Evolutionary conservation across 2,113 vertebrate species (phyloP), one percentile per base, ranked within the genome.

Genomic region (Mandrillus leucophaeus): DNA sequence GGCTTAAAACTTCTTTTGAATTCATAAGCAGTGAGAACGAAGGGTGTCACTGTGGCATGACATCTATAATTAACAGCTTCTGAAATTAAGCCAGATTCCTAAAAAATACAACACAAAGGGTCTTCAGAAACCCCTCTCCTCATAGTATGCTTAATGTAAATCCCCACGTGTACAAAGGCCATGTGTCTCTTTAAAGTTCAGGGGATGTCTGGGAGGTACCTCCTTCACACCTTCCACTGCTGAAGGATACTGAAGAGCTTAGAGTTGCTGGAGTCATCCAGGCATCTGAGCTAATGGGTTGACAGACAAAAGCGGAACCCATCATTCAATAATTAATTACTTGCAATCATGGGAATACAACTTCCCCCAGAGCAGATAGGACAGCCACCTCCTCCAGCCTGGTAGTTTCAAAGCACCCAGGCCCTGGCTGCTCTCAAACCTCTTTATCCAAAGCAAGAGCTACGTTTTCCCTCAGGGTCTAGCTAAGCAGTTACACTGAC

Each of bases 301-400:
- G 83, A 90, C 90, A 80, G 92, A 81, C 59, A 48, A 38, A 30
- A 83, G 75, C 7, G 22, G 87, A 59, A 52, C 72, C 48, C 84
- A 57, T 68, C 78, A 32, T 55, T 96, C 91, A 97, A 95, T 97
- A 96, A 97, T 97, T 97, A 92, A 96, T 95, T 50, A 96, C 76
- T 64, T 81, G 93, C 68, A 70, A 92, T 68, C 48, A 17, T 0
- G 0, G 82, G 81, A 79, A 84, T 35, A 91, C 64, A 94, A 23
- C 32, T n/a, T 88, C 75, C 85, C 5, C 81, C 64, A 84, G 50
- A 91, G 66, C 85, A 81, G 50, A 64, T 2, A 72, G 38, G 76
- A 92, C 52, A 86, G 64, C 30, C 82, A 30, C 48, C 52, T 68
- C 59, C 12, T 79, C 70, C 61, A 57, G 38, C 7, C 52, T n/a